These are phyloP conservation scores for Corythoichthys intestinalis DNA, from an alignment of 2,113 vertebrate species.

Conservation along the genomic window DNA sequence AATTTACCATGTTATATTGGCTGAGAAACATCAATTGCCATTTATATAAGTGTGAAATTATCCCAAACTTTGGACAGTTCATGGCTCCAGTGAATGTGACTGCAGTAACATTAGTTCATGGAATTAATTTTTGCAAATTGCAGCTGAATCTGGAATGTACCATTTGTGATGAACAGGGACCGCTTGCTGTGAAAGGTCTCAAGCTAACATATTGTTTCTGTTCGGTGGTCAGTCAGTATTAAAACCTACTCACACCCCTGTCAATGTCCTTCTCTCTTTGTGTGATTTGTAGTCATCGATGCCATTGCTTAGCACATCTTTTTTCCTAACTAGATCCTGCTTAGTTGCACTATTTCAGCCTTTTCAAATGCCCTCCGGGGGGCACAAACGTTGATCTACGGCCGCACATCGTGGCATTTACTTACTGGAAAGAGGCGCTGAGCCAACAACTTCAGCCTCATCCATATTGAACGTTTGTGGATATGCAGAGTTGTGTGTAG, in stretches of 20 bases:
- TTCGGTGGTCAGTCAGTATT: conserved; percentile 14
- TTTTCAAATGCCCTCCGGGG: conserved; percentile 54
- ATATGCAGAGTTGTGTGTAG: no score
- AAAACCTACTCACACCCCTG: conserved; percentile 18
- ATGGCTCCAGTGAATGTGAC: no score
- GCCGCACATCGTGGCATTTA: conserved; percentile 37
- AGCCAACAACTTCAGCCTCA: conserved; percentile 58
- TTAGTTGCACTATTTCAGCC: conserved; percentile 49
- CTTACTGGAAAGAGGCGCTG: conserved; percentile 57
- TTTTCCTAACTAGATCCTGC: conserved; percentile 59
- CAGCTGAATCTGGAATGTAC: not conserved
- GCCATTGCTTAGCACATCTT: conserved; percentile 60
- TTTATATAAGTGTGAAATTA: no score
- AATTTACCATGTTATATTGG: no score
- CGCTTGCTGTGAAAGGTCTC: not conserved
- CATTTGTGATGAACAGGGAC: not conserved
- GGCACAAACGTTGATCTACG: conserved; percentile 49
- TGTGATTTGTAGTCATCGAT: conserved; percentile 44
- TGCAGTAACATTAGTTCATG: no score
- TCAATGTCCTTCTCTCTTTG: conserved; percentile 12
- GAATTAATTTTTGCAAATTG: no score
- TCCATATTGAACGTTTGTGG: conserved; percentile 51
- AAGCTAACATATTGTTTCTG: conserved; percentile 8
- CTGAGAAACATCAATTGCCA: no score
- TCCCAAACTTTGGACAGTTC: no score